Conservation (phyloP, 1,140 invertebrate genomes). For the Pseudomyrmex flavicornis region DNA sequence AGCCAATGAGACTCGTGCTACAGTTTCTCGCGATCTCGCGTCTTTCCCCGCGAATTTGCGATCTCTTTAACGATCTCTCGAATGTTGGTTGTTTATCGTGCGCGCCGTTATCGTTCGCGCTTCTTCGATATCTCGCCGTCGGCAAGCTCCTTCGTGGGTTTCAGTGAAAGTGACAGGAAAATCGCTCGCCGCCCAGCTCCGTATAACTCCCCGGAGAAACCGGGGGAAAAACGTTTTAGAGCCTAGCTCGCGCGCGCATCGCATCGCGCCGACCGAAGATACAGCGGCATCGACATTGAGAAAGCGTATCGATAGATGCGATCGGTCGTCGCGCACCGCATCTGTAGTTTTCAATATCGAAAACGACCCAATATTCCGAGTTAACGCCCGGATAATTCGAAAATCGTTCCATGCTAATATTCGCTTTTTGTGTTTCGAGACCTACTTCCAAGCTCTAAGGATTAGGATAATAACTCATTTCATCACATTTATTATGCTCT, state of each 20-base stretch:
- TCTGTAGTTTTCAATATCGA: constrained; percentile 11
- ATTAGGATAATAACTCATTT: neutral
- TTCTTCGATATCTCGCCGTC: constrained; percentile 12
- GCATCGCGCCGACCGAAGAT: constrained; percentile 32
- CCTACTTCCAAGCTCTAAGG: neutral
- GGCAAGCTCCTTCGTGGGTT: constrained; percentile 20
- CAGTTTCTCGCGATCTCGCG: constrained; percentile 11
- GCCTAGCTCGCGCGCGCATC: neutral
- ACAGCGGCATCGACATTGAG: constrained; percentile 22
- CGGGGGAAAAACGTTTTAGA: constrained; percentile 39
- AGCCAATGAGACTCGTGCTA: constrained; percentile 9
- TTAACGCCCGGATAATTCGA: neutral
- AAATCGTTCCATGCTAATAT: neutral
- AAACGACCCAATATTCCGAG: neutral
- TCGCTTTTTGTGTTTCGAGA: neutral
- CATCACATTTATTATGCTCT: neutral
- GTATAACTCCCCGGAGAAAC: constrained; percentile 54
- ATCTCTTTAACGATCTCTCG: constrained; percentile 30
- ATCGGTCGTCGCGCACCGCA: constrained; percentile 31
- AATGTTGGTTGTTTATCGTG: neutral
- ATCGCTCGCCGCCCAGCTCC: constrained; percentile 44
- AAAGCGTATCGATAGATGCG: constrained; percentile 73
- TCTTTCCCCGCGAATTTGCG: constrained; percentile 34
- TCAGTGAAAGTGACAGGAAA: constrained; percentile 66
- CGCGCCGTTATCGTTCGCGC: constrained; percentile 25